Conservation (phyloP, 2,113 vertebrate genomes). For the Picathartes gymnocephalus region DNA sequence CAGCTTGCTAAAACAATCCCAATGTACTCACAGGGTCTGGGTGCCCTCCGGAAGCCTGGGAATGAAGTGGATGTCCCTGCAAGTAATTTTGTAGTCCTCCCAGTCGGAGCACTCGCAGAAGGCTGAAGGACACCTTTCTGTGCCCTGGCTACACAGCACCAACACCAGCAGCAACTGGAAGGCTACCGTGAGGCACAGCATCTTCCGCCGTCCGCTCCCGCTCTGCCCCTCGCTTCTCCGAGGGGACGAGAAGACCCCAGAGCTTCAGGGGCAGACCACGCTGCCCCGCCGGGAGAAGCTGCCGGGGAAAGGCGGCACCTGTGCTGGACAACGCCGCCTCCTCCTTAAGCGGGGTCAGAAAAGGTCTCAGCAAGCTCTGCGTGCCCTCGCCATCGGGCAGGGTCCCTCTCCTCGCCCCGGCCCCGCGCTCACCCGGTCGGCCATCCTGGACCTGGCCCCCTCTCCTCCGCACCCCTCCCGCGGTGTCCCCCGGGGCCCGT, state of each 20-base stretch:
- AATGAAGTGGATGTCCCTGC: conserved; percentile 79
- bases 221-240: background rate
- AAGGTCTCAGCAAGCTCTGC: background rate
- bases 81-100: conserved; percentile 82
- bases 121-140: conserved; percentile 67
- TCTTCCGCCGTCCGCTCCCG: background rate
- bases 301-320: background rate
- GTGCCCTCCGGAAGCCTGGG: conserved; percentile 84
- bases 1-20: background rate
- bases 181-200: conserved; percentile 25
- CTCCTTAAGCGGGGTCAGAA: background rate
- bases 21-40: conserved; percentile 86
- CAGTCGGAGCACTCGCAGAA: conserved; percentile 85
- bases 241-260: background rate
- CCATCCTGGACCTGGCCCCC: background rate
- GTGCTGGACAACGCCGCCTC: background rate
- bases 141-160: background rate
- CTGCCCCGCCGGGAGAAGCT: background rate
- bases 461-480: background rate
- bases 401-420: background rate
- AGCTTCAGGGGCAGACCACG: background rate
- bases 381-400: background rate
- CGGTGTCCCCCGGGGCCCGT: background rate
- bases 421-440: background rate
- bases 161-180: conserved; percentile 52